Percentiles rank a stretch among this genome's conserved stretches.
phyloP scores from a whole-genome alignment of 2,888 invertebrate genomes.

The Nomada ruficornis region DNA sequence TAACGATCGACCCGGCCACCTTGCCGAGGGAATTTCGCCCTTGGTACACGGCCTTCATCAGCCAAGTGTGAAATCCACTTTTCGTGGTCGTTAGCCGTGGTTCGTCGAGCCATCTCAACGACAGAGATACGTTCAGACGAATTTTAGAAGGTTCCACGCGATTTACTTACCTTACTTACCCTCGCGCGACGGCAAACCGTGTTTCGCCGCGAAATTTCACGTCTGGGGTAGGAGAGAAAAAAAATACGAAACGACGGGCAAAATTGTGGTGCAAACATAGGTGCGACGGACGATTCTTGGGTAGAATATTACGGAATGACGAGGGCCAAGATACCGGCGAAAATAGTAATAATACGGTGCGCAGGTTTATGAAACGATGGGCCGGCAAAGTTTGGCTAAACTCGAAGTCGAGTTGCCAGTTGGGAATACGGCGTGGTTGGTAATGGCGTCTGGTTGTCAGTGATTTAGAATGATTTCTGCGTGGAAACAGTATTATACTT shows the following conservation, averaged over 20 bases:
- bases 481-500: background rate
- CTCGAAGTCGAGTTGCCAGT: background rate
- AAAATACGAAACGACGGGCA: no score
- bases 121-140: constrained; percentile 70
- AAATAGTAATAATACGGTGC: background rate
- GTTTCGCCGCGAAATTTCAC: background rate
- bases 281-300: background rate
- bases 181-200: background rate
- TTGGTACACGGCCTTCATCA: constrained; percentile 56
- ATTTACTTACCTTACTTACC: constrained; percentile 33
- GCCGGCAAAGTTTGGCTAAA: background rate
- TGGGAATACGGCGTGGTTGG: background rate
- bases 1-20: constrained; percentile 64
- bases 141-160: constrained; percentile 71
- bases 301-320: constrained; percentile 1
- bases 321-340: background rate
- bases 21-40: constrained; percentile 45
- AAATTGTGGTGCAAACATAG: background rate
- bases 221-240: no score
- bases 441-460: background rate
- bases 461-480: background rate
- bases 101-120: constrained; percentile 64
- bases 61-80: constrained; percentile 78
- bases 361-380: constrained; percentile 5
- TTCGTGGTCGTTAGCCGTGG: constrained; percentile 72